Conservation (phyloP, 2,113 vertebrate species). For the Dolichotis patagonum region DNA sequence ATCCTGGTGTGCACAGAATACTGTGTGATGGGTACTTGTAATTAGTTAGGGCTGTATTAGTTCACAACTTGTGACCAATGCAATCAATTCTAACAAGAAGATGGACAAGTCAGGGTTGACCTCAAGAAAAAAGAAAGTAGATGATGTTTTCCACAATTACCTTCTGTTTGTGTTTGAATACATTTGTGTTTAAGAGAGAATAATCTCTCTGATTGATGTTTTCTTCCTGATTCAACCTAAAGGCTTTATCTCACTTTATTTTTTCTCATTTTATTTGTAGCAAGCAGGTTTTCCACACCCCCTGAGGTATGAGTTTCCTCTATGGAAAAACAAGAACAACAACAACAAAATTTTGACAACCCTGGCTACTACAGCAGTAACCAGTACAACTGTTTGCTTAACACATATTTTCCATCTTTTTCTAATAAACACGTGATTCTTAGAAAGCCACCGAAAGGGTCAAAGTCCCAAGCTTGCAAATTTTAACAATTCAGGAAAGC, state of each 20-base stretch:
- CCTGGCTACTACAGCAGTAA: rapidly evolving
- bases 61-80: rapidly evolving
- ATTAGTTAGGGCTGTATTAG: background rate
- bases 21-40: background rate
- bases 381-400: background rate
- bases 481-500: background rate
- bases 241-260: background rate
- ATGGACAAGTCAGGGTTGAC: background rate
- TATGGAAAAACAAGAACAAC: background rate
- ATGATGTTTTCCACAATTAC: background rate
- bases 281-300: background rate
- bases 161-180: background rate
- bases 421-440: background rate
- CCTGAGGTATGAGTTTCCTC: too few species aligned
- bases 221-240: background rate
- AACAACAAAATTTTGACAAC: background rate
- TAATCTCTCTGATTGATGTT: background rate
- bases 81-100: background rate
- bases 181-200: background rate
- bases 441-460: background rate
- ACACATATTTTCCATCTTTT: background rate
- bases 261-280: background rate
- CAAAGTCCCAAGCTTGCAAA: background rate
- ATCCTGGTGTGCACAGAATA: background rate
- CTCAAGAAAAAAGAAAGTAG: rapidly evolving